Base-by-base conservation (phyloP, 2,888 invertebrate species). In the Dione vanillae region DNA sequence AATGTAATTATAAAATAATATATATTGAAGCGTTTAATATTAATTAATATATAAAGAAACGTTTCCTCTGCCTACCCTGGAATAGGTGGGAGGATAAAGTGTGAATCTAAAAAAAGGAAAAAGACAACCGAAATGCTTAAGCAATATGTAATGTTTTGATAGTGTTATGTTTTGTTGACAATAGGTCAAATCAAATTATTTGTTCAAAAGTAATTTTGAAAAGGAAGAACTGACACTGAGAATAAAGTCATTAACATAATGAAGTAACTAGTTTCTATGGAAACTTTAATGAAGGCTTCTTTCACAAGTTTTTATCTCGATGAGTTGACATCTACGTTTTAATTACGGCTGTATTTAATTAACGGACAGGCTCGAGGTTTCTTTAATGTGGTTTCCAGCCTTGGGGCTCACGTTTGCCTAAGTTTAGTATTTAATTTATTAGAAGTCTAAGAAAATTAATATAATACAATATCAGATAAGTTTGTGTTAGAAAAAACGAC, bases 381-480 rank as follows among this genome's bases (percentile, higher is more conserved):
- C 52, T 69, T 69, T 47, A 54, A 43, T 64, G 68, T 69, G 68
- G 68, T 65, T 73, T 69, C 51, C 43, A 45, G 47, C 65, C 75
- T 75, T 20, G 20, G 45, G 47, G 20, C 40, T 43, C 27, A 61
- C 1, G n/a, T 7, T 10, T 35, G 51, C 14, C 8, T 56, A 16
- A 16, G 37, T 2, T 37, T 16, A 40, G 37, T 19, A 37, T 16
- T 19, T 56, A 37, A 12, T 56, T 40, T 56, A 49, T 19, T 37
- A 9, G 16, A 37, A 56, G 9, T 1, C 9, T 16, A 10, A 47
- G 14, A 12, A 1, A 35, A 35, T 14, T 54, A 35, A 54, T n/a
- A 20, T 12, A 52, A 52, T 6, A 20, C 2, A 27, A 27, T 27
- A 27, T n/a, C 2, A 27, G 27, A 5, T 27, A 27, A 27, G n/a